Evolutionary conservation across 2,888 invertebrate genomes (phyloP).

Genomic region (Eristalis arbustorum): DNA sequence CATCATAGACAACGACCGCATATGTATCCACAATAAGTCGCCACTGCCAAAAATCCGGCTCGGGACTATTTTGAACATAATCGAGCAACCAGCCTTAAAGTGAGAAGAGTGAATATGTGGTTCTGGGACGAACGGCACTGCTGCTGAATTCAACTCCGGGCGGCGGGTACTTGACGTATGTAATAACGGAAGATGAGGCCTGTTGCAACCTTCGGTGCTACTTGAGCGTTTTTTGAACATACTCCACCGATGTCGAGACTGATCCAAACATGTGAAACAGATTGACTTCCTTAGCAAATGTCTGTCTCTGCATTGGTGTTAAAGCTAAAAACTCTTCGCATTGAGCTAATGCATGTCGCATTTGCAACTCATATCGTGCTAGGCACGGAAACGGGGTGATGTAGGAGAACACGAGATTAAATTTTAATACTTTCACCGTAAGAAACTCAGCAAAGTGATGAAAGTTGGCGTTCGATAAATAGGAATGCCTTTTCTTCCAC

Average conservation of each 20-base stretch:
- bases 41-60: no score
- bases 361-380: no score
- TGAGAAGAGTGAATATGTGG: conserved; percentile 8
- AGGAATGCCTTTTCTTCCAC: neutral
- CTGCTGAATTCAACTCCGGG: no score
- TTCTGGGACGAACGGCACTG: no score
- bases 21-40: conserved; percentile 6
- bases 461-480: no score
- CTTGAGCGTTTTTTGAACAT: neutral
- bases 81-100: neutral
- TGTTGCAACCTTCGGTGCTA: no score
- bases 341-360: no score
- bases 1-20: conserved; percentile 1
- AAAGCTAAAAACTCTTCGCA: no score
- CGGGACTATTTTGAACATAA: neutral
- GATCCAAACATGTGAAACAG: neutral
- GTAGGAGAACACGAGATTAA: neutral
- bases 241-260: neutral
- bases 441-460: conserved; percentile 3
- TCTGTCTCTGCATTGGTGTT: neutral
- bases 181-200: no score
- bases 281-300: no score
- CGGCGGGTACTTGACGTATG: no score
- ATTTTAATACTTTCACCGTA: neutral
- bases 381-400: neutral